Evolutionary conservation across 2,113 vertebrate species (phyloP).

Genomic region (Chiloscyllium plagiosum): DNA sequence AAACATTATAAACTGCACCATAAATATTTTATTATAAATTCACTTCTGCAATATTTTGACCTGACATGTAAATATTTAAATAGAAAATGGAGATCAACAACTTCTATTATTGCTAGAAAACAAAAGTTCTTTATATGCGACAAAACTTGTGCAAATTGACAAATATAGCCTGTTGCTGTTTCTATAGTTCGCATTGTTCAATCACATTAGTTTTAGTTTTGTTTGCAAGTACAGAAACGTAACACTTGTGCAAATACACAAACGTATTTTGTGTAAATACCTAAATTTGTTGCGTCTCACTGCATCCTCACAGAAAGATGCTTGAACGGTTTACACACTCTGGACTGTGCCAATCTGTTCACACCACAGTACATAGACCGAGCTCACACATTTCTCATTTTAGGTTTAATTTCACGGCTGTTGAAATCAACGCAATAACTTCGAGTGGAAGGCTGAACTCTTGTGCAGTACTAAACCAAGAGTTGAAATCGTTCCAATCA

Average conservation of each 20-base stretch:
- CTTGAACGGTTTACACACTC: background rate
- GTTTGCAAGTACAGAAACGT: background rate
- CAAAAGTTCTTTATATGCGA: background rate
- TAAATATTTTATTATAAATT: background rate
- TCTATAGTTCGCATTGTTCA: background rate
- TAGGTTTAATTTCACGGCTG: background rate
- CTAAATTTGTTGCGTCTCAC: background rate
- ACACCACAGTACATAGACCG: background rate
- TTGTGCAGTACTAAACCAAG: background rate
- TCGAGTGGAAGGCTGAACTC: background rate
- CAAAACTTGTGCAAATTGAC: background rate
- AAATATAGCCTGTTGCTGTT: background rate
- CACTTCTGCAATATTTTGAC: background rate
- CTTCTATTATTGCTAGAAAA: background rate
- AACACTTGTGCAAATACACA: background rate
- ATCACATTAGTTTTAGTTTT: background rate
- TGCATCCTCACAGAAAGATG: background rate
- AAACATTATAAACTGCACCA: background rate
- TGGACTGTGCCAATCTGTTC: background rate
- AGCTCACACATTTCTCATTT: background rate
- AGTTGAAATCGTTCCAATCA: background rate
- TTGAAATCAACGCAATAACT: background rate
- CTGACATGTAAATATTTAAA: background rate
- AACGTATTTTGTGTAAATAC: background rate
- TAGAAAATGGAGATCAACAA: background rate